These are phyloP conservation scores for Drosophila testacea DNA, from an alignment of 2,888 invertebrate genomes.

Conservation along the genomic window DNA sequence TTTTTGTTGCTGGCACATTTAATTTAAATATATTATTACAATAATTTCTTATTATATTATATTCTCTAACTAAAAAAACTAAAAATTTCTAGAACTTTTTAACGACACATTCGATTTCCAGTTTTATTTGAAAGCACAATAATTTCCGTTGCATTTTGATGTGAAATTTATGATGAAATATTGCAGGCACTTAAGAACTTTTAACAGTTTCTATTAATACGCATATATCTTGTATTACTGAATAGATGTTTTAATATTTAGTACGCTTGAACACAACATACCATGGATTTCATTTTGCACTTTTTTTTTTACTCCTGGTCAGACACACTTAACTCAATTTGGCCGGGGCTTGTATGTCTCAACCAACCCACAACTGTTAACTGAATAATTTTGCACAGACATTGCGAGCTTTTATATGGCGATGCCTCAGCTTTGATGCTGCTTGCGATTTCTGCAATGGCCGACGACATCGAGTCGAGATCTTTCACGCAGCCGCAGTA, in stretches of 20 bases:
- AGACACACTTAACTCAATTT: conserved; percentile 59
- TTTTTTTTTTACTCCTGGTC: conserved; percentile 57
- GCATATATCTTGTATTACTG: conserved; percentile 4
- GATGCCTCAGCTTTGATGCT: conserved; percentile 61
- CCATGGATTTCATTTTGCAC: conserved; percentile 85
- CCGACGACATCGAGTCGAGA: conserved; percentile 43
- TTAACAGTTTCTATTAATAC: conserved; percentile 22
- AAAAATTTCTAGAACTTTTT: neutral
- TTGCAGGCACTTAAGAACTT: conserved; percentile 44
- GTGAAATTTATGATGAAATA: conserved; percentile 21
- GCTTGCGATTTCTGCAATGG: conserved; percentile 53
- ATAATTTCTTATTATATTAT: too few relatives aligned
- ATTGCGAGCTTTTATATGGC: conserved; percentile 84
- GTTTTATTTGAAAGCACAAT: conserved; percentile 25
- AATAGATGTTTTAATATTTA: conserved; percentile 22
- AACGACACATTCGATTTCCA: conserved; percentile 1
- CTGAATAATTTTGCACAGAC: conserved; percentile 84
- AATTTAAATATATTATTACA: too few relatives aligned
- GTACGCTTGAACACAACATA: conserved; percentile 82
- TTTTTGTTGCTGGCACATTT: neutral
- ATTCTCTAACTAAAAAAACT: neutral
- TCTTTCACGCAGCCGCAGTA: conserved; percentile 51
- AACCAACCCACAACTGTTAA: conserved; percentile 85
- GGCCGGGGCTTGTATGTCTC: conserved; percentile 81
- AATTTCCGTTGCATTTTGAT: conserved; percentile 24